Base-by-base conservation (phyloP, 2,113 vertebrate species). In the Myiozetetes cayanensis region DNA sequence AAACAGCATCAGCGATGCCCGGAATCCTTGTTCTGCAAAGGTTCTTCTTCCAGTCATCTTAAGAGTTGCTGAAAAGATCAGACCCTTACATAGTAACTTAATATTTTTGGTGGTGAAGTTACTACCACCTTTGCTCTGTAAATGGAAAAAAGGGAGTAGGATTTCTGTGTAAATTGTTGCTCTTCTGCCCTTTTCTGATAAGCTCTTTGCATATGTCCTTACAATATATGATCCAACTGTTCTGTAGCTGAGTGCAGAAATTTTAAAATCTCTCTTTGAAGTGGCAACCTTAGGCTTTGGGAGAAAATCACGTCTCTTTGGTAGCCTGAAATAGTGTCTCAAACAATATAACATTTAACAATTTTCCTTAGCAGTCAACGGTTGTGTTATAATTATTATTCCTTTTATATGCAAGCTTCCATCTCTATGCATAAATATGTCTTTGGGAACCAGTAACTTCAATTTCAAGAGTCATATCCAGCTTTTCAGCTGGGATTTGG, bases 211-310 rank as follows among this genome's bases (percentile, higher is more conserved):
- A 50, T 80, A 93, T 0, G 0, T 39, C 72, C 35, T 90, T 88
- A 65, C 17, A 80, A 22, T 71, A 77, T 90, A 46, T 63, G 68
- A 75, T 85, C 70, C 77, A 89, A 2, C 75, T 75, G 9, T 88
- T 71, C 87, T 71, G 44, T 59, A 71, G 44, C 46, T 24, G 70
- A 72, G 53, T 67, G 75, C 68, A 88, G 52, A 85, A 86, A 93
- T 86, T 72, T 72, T 58, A 93, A 93, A 93, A 59, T 84, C 43
- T 77, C 18, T 85, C 47, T 93, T 93, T 96, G 83, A 96, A 90
- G 61, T 46, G 31, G 20, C 25, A 72, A 61, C 68, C 49, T 53
- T 81, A 47, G n/a, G 55, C 85, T 95, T 67, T 76, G 11, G 52
- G n/a, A 90, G 53, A 59, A 77, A 78, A 74, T 80, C 73, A 81